These are phyloP conservation scores for Anticlea derivata DNA, from an alignment of 2,888 invertebrate genomes.

Conservation along the genomic window DNA sequence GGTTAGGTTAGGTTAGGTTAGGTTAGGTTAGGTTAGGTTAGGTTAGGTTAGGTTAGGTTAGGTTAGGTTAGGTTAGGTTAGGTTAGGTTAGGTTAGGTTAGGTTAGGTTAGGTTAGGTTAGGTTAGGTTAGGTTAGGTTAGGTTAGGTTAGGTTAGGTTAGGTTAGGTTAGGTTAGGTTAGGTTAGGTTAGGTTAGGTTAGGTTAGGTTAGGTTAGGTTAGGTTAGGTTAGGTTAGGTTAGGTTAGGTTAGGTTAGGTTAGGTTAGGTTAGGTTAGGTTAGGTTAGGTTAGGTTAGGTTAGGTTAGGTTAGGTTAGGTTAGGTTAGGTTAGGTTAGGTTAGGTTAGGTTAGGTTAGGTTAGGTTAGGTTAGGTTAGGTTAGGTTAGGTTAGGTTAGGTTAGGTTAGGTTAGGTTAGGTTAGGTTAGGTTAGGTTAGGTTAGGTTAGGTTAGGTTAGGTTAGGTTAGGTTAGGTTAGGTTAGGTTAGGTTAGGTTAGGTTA, in stretches of 20 bases:
- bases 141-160: slow-evolving; percentile 36
- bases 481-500: slow-evolving; percentile 29
- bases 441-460: slow-evolving; percentile 26
- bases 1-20: slow-evolving; percentile 26
- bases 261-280: slow-evolving; percentile 33
- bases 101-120: slow-evolving; percentile 39
- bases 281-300: slow-evolving; percentile 34
- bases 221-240: slow-evolving; percentile 33
- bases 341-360: slow-evolving; percentile 22
- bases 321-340: slow-evolving; percentile 24
- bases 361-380: slow-evolving; percentile 31
- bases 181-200: slow-evolving; percentile 37
- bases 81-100: slow-evolving; percentile 40
- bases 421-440: slow-evolving; percentile 40
- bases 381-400: slow-evolving; percentile 35
- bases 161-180: slow-evolving; percentile 38
- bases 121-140: slow-evolving; percentile 36
- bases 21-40: slow-evolving; percentile 32
- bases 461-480: slow-evolving; percentile 22
- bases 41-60: slow-evolving; percentile 34
- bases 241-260: slow-evolving; percentile 33
- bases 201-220: slow-evolving; percentile 30
- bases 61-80: slow-evolving; percentile 37
- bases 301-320: slow-evolving; percentile 34
- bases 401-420: slow-evolving; percentile 39